A percentile compares a stretch with the other conserved stretches of the same genome.
phyloP scores from a whole-genome alignment of 2,113 vertebrate species.

The Galbula dea region DNA sequence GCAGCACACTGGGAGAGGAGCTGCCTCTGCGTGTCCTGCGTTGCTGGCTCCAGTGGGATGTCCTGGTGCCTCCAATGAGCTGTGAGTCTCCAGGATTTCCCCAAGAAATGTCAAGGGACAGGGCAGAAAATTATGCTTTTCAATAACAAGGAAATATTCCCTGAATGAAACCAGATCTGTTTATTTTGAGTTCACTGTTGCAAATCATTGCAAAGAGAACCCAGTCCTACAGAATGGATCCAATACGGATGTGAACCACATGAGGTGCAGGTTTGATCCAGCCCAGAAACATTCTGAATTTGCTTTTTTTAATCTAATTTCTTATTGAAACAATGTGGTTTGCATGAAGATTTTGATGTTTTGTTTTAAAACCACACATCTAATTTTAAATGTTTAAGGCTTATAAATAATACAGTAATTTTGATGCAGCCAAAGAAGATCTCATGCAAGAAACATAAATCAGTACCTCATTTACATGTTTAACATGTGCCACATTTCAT shows the following conservation, averaged over 20 bases:
- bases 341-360: constrained; percentile 68
- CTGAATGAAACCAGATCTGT: constrained; percentile 65
- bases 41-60: not conserved
- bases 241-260: constrained; percentile 44
- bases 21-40: accelerated
- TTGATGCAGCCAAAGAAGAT: constrained; percentile 59
- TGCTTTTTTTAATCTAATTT: constrained; percentile 47
- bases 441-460: constrained; percentile 59
- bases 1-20: not conserved
- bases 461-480: constrained; percentile 64
- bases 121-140: constrained; percentile 49
- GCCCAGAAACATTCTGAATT: constrained; percentile 47
- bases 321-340: constrained; percentile 72
- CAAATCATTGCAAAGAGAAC: constrained; percentile 46
- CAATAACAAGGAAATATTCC: constrained; percentile 62
- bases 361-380: constrained; percentile 71
- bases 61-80: not conserved
- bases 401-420: constrained; percentile 70
- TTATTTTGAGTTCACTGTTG: constrained; percentile 62
- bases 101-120: constrained; percentile 5
- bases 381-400: constrained; percentile 72
- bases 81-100: constrained; percentile 12
- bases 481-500: constrained; percentile 67
- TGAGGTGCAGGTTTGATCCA: constrained; percentile 59
- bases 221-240: constrained; percentile 16